Conservation (phyloP, 1,140 invertebrate genomes). For the Musca vetustissima region DNA sequence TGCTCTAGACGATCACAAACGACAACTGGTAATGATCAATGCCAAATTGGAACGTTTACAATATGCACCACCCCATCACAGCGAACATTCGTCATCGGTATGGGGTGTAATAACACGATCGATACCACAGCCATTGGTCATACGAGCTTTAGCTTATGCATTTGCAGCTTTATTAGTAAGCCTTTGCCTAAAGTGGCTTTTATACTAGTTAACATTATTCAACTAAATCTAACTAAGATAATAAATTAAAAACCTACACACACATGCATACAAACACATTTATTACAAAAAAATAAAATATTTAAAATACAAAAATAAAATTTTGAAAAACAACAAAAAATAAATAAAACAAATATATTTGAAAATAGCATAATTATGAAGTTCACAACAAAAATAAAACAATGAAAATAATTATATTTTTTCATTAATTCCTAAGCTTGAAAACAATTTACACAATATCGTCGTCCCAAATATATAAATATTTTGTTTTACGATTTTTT, state of each 20-base stretch:
- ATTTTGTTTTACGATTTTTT: no score
- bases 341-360: background rate
- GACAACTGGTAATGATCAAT: slow-evolving; percentile 42
- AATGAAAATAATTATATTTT: slow-evolving; percentile 11
- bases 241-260: background rate
- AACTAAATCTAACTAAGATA: background rate
- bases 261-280: no score
- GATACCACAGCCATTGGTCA: slow-evolving; percentile 27
- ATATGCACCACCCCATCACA: slow-evolving; percentile 36
- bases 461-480: no score
- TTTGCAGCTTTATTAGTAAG: slow-evolving; percentile 24
- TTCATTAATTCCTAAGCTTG: background rate
- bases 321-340: background rate
- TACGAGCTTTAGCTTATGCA: slow-evolving; percentile 26
- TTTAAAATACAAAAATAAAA: background rate
- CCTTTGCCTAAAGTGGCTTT: slow-evolving; percentile 24
- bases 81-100: slow-evolving; percentile 8
- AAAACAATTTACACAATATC: background rate
- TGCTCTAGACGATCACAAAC: slow-evolving; percentile 42
- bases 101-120: slow-evolving; percentile 15
- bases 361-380: background rate
- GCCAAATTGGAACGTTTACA: slow-evolving; percentile 45
- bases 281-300: no score
- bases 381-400: background rate
- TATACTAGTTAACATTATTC: slow-evolving; percentile 17